These are phyloP conservation scores for Choristoneura rosaceana DNA, from an alignment of 2,888 invertebrate species.

Conservation along the genomic window DNA sequence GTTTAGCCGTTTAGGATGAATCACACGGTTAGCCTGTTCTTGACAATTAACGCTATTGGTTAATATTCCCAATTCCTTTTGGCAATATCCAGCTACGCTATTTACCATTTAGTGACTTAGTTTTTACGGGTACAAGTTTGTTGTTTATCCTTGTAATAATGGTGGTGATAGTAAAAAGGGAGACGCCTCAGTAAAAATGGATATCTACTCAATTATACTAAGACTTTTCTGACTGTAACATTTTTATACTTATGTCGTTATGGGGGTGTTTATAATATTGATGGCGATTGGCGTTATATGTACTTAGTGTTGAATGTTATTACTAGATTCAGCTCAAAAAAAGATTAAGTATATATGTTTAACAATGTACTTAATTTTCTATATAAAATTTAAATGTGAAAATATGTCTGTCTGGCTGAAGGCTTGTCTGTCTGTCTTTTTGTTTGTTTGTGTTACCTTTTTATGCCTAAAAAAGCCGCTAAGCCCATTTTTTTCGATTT, in stretches of 20 bases:
- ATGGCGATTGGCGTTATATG: neutral
- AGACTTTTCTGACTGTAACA: constrained; percentile 2
- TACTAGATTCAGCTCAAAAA: neutral
- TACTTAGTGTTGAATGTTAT: no score
- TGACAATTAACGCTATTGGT: constrained; percentile 65
- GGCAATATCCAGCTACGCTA: constrained; percentile 24
- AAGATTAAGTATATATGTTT: neutral
- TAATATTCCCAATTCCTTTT: constrained; percentile 59
- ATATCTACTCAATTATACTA: neutral
- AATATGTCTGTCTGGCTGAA: no score
- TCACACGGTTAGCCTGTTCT: constrained; percentile 62
- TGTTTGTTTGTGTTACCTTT: no score
- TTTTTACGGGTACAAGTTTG: constrained; percentile 20
- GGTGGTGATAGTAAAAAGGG: constrained; percentile 14
- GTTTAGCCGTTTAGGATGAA: constrained; percentile 42
- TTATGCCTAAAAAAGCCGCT: no score
- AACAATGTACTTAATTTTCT: no score
- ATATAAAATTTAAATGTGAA: no score
- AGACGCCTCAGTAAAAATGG: constrained; percentile 6
- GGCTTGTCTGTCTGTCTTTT: no score
- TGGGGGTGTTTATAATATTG: neutral
- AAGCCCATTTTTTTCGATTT: no score
- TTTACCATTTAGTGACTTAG: constrained; percentile 10
- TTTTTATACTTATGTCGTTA: neutral
- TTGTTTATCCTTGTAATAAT: constrained; percentile 16